phyloP scores from a whole-genome alignment of 1,140 invertebrate species.

The Papilio xuthus region DNA sequence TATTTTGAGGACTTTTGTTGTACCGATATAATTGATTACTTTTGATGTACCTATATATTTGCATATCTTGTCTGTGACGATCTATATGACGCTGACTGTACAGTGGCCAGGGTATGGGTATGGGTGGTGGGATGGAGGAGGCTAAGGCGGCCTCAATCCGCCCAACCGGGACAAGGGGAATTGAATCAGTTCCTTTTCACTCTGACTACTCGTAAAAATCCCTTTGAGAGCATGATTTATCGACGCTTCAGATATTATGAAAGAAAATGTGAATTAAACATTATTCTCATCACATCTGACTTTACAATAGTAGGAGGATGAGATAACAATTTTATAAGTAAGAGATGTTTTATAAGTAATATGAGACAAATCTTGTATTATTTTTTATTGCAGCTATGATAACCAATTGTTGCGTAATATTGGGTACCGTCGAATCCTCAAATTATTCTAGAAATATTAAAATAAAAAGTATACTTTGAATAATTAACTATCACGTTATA shows the following conservation, averaged over 20 bases:
- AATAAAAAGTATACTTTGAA: too few relatives aligned
- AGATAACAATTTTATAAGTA: not conserved
- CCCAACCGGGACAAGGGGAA: slow-evolving; percentile 57
- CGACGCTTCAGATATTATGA: slow-evolving; percentile 37
- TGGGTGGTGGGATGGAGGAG: slow-evolving; percentile 33
- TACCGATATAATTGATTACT: too few relatives aligned
- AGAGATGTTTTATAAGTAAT: not conserved
- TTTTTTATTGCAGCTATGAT: not conserved
- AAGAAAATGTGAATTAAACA: slow-evolving; percentile 23
- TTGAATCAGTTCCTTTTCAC: slow-evolving; percentile 74
- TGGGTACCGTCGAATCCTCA: too few relatives aligned
- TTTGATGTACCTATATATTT: too few relatives aligned
- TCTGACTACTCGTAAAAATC: slow-evolving; percentile 61
- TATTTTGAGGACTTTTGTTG: too few relatives aligned
- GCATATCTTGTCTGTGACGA: too few relatives aligned
- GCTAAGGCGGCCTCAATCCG: slow-evolving; percentile 39
- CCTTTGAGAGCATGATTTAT: slow-evolving; percentile 44
- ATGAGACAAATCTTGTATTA: not conserved
- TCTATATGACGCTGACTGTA: too few relatives aligned
- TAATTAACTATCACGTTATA: too few relatives aligned
- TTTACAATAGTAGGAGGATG: not conserved
- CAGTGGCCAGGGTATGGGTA: too few relatives aligned
- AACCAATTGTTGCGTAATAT: too few relatives aligned
- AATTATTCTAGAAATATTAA: too few relatives aligned
- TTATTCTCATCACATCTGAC: not conserved